Percentiles rank a stretch among this genome's conserved stretches.
Conservation (phyloP, 2,888 invertebrate species). For the Eupeodes luniger region DNA sequence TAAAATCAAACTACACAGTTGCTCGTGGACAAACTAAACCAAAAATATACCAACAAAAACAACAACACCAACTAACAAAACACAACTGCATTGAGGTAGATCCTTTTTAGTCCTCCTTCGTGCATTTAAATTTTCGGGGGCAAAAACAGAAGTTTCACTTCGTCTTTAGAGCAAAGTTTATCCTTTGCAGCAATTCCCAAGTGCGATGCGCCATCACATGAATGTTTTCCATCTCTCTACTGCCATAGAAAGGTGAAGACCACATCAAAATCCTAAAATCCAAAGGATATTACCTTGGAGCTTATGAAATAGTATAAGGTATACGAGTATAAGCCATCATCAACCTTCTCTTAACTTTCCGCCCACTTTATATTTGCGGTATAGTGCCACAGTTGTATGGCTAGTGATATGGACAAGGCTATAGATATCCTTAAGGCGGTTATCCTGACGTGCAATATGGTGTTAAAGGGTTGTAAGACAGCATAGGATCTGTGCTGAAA, state of each 20-base stretch:
- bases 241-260: slow-evolving; percentile 55
- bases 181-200: slow-evolving; percentile 59
- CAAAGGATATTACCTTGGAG: slow-evolving; percentile 59
- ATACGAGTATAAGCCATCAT: neutral
- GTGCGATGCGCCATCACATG: slow-evolving; percentile 46
- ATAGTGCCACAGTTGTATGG: slow-evolving; percentile 33
- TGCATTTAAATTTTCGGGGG: slow-evolving; percentile 48
- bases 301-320: slow-evolving; percentile 32
- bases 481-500: neutral
- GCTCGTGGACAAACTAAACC: slow-evolving; percentile 30
- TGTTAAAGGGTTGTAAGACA: slow-evolving; percentile 51
- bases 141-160: slow-evolving; percentile 58
- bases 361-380: neutral
- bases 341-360: neutral
- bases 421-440: slow-evolving; percentile 18
- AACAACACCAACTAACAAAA: slow-evolving; percentile 15
- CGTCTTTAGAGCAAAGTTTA: slow-evolving; percentile 51
- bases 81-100: slow-evolving; percentile 56
- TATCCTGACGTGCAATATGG: slow-evolving; percentile 44
- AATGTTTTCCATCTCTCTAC: slow-evolving; percentile 38
- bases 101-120: slow-evolving; percentile 38
- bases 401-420: neutral
- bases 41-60: slow-evolving; percentile 9
- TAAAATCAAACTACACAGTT: slow-evolving; percentile 71
- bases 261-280: slow-evolving; percentile 62